Evolutionary conservation across 2,113 vertebrate genomes (phyloP).

Genomic region (Myiozetetes cayanensis): DNA sequence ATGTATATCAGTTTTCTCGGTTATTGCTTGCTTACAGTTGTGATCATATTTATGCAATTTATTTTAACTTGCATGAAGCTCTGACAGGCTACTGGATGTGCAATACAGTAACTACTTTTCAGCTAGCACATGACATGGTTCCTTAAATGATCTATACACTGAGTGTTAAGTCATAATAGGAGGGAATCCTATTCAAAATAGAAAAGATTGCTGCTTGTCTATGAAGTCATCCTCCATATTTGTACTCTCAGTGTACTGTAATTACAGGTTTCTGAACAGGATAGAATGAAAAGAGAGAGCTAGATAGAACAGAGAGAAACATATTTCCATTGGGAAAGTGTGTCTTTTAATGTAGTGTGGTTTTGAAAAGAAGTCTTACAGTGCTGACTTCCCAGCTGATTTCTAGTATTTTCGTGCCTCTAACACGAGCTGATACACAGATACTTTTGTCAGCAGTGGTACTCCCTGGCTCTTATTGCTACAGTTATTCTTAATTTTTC

Average conservation of each 20-base stretch:
- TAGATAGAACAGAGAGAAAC: not conserved
- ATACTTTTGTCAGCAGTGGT: not conserved
- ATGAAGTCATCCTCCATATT: not conserved
- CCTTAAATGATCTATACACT: not conserved
- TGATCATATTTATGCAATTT: not conserved
- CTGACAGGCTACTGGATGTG: not conserved
- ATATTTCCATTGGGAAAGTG: not conserved
- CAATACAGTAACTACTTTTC: not conserved
- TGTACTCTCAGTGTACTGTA: not conserved
- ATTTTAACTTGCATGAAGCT: not conserved
- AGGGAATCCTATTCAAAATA: not conserved
- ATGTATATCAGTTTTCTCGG: not conserved
- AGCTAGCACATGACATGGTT: not conserved
- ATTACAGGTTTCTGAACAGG: not conserved
- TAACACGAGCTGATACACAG: not conserved
- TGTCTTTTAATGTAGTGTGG: not conserved
- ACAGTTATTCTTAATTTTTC: not conserved
- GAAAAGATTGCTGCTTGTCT: not conserved
- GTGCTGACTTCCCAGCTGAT: not conserved
- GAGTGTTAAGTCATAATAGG: not conserved
- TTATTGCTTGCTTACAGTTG: not conserved
- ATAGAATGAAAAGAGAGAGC: not conserved
- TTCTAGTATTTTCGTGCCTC: not conserved
- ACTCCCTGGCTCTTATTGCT: not conserved
- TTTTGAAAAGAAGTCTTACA: not conserved